These are phyloP conservation scores for Sebastes wilsoni DNA, from an alignment of 2,797 vertebrate species.

Conservation along the genomic window DNA sequence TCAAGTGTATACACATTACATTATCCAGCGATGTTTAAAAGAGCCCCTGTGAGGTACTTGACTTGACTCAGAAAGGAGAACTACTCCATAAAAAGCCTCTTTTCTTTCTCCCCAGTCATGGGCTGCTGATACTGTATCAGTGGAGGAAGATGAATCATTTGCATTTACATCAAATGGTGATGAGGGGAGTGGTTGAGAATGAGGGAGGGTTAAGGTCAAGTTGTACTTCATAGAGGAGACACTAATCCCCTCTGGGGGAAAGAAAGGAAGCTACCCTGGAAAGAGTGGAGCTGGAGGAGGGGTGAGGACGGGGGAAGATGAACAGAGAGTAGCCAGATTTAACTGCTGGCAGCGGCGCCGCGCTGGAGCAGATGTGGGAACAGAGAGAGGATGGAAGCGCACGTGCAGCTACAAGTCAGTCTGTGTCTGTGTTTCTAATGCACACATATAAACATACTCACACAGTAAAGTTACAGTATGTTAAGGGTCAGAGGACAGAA, in stretches of 20 bases:
- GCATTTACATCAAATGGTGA: slow-evolving; percentile 75
- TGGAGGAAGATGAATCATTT: slow-evolving; percentile 65
- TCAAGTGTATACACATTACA: slow-evolving; percentile 14
- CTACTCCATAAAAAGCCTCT: slow-evolving; percentile 35
- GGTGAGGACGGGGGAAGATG: slow-evolving; percentile 9
- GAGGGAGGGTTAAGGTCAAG: slow-evolving; percentile 74
- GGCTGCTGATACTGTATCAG: slow-evolving; percentile 59
- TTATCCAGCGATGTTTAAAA: slow-evolving; percentile 26
- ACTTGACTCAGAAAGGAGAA: slow-evolving; percentile 46
- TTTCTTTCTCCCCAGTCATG: slow-evolving; percentile 17
- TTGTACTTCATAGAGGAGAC: slow-evolving; percentile 71
- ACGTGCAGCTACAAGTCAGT: background rate
- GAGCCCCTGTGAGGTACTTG: slow-evolving; percentile 28
- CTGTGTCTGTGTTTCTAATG: background rate
- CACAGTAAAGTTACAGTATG: background rate
- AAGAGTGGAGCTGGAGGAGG: slow-evolving; percentile 14
- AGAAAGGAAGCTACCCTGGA: slow-evolving; percentile 39
- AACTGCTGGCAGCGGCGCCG: slow-evolving; percentile 2
- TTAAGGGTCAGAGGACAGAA: too few species aligned
- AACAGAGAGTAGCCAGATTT: slow-evolving; percentile 24
- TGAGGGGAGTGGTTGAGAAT: slow-evolving; percentile 65
- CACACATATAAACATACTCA: background rate
- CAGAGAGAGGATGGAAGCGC: background rate
- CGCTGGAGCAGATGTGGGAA: background rate
- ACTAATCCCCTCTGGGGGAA: slow-evolving; percentile 60